phyloP scores from a whole-genome alignment of 2,797 vertebrate genomes.

The Gouania willdenowi region DNA sequence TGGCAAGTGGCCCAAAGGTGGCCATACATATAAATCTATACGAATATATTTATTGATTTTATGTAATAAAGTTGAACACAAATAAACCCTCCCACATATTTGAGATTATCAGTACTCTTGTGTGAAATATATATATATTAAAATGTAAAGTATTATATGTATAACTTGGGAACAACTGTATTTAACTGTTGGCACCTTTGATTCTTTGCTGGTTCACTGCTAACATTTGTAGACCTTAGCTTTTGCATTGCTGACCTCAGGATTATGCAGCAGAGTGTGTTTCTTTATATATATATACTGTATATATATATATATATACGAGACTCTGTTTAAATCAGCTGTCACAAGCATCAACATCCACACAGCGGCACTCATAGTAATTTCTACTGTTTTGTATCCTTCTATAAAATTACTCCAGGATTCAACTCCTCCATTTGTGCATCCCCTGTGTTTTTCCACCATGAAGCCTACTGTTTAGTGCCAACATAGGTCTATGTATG shows the following conservation, averaged over 20 bases:
- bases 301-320: too few relatives aligned
- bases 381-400: conserved; percentile 27
- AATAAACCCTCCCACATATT: too few relatives aligned
- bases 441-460: conserved; percentile 39
- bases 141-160: too few relatives aligned
- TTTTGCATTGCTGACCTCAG: conserved; percentile 50
- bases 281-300: too few relatives aligned
- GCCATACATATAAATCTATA: too few relatives aligned
- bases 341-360: conserved; percentile 12
- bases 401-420: conserved; percentile 32
- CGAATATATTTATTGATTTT: too few relatives aligned
- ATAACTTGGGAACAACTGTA: too few relatives aligned
- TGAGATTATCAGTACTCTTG: too few relatives aligned
- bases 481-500: conserved; percentile 74
- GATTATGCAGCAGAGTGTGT: conserved; percentile 24
- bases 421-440: conserved; percentile 26
- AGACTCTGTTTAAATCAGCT: conserved; percentile 20
- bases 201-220: conserved; percentile 28
- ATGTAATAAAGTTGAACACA: too few relatives aligned
- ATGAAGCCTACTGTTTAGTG: conserved; percentile 51
- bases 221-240: conserved; percentile 37
- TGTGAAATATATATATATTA: too few relatives aligned
- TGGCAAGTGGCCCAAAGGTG: too few relatives aligned
- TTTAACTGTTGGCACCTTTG: too few relatives aligned
- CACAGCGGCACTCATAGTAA: conserved; percentile 29